Evolutionary conservation across 2,888 invertebrate species (phyloP).

Genomic region (Exephanes ischioxanthus): DNA sequence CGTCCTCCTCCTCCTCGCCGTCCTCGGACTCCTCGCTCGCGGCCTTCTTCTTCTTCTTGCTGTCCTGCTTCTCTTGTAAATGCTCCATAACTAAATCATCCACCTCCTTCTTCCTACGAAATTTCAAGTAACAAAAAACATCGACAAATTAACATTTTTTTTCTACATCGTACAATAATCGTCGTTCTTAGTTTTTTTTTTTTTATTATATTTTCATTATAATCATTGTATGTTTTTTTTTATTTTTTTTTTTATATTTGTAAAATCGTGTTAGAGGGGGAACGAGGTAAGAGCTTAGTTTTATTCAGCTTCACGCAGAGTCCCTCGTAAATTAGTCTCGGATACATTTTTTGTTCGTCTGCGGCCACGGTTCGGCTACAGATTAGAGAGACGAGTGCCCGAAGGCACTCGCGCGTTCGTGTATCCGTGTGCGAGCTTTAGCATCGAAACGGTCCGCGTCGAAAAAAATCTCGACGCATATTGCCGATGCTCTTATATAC

Average conservation of each 20-base stretch:
- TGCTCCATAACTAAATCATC: conserved; percentile 95
- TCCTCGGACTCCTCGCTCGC: conserved; percentile 85
- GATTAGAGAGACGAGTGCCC: conserved; percentile 28
- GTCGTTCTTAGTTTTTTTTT: background rate
- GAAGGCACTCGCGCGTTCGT: conserved; percentile 20
- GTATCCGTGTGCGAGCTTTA: conserved; percentile 2
- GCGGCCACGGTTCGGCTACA: conserved; percentile 68
- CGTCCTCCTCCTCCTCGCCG: conserved; percentile 85
- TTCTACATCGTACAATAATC: background rate
- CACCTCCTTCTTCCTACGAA: conserved; percentile 92
- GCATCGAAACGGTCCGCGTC: background rate
- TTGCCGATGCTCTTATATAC: conserved; percentile 77
- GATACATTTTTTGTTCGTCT: conserved; percentile 73
- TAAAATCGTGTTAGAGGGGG: conserved; percentile 79
- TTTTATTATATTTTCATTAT: conserved; percentile 8
- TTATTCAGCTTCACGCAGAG: conserved; percentile 80
- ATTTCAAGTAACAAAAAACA: conserved; percentile 39
- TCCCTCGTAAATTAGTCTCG: conserved; percentile 80
- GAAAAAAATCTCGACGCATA: background rate
- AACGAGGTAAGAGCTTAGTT: conserved; percentile 81
- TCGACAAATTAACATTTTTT: background rate
- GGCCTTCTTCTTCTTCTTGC: conserved; percentile 85
- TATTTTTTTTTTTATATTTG: conserved; percentile 9
- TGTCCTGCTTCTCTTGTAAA: conserved; percentile 85
- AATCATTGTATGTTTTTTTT: background rate